Evolutionary conservation across 2,797 vertebrate genomes (phyloP), one percentile per base, ranked within the genome.

Genomic region (Anomalospiza imberbis): DNA sequence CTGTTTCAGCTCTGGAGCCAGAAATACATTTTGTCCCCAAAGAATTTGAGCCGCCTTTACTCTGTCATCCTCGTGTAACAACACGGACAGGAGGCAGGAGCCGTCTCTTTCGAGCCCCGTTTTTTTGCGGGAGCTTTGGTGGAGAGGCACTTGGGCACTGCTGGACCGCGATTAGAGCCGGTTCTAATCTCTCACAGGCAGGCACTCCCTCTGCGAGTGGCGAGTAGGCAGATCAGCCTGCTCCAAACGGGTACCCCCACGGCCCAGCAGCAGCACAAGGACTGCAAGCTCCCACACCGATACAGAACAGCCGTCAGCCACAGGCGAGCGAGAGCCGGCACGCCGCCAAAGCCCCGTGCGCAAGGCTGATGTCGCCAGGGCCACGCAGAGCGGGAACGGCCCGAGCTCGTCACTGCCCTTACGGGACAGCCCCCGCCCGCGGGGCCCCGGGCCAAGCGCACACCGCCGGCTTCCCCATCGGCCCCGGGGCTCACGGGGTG

Each of bases 281-380:
- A 20, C 24, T 2, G 38, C 54, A 40, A 21, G 71, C 19, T 25
- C 31, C 18, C 4, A 24, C 57, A 3, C 1, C 2, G 18, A 5
- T 2, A 3, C 19, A 4, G 2, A 7, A 6, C 22, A 29, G 3
- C 19, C 12, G 14, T 1, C 26, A 0, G 47, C 13, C 12, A 1
- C n/a, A 3, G 24, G 34, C 60, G 42, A 5, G 55, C 20, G 2
- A 2, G 22, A 29, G 21, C 58, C 84, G 68, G 8, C 67, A 45
- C 47, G 21, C 72, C 25, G 14, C 50, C 48, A 15, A 54, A 12
- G 58, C 16, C 29, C 57, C 6, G 34, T 26, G 45, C 51, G 54
- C 62, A 17, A 42, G 28, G 25, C 14, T 7, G 53, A 7, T 26
- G 48, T 45, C 89, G 67, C 8, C 50, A n/a, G 71, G 44, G 91